Evolutionary conservation across 2,113 vertebrate species (phyloP).

Genomic region (Potamarius usumacintae): DNA sequence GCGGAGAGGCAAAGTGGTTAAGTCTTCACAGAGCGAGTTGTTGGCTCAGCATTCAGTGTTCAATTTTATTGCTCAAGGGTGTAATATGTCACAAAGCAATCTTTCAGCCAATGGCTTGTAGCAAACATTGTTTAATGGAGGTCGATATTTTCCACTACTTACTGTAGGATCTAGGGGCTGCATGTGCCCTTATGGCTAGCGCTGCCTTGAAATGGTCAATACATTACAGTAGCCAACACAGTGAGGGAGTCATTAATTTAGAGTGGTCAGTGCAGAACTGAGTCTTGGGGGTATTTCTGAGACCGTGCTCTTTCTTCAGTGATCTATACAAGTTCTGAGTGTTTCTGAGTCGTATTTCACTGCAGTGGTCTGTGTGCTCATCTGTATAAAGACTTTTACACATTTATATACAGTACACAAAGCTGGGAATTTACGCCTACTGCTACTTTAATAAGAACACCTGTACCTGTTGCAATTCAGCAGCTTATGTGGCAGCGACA

Average conservation of each 20-base stretch:
- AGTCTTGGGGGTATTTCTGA: conserved; percentile 5
- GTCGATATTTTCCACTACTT: conserved; percentile 48
- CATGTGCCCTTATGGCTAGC: conserved; percentile 6
- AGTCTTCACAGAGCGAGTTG: conserved; percentile 31
- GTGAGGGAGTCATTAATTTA: conserved; percentile 43
- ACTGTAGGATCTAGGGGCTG: conserved; percentile 40
- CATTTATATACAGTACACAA: neutral
- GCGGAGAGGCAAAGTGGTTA: conserved; percentile 31
- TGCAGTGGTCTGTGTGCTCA: neutral
- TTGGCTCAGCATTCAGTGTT: conserved; percentile 46
- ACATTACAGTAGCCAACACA: conserved; percentile 48
- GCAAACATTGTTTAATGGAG: conserved; percentile 51
- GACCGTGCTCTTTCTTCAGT: conserved; percentile 9
- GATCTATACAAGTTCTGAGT: conserved; percentile 2
- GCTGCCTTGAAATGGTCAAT: conserved; percentile 47
- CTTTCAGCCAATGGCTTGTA: conserved; percentile 46
- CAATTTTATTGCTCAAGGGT: conserved; percentile 29
- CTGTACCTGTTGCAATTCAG: neutral
- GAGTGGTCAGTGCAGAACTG: conserved; percentile 26
- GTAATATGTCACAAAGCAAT: conserved; percentile 57
- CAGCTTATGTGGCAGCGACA: neutral
- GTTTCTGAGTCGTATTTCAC: conserved; percentile 17
- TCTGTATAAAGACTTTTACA: neutral
- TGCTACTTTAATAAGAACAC: neutral
- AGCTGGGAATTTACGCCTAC: neutral